A percentile compares a stretch with the other conserved stretches of the same genome.
Conservation (phyloP, 2,113 vertebrate genomes). For the Ptilonorhynchus violaceus region DNA sequence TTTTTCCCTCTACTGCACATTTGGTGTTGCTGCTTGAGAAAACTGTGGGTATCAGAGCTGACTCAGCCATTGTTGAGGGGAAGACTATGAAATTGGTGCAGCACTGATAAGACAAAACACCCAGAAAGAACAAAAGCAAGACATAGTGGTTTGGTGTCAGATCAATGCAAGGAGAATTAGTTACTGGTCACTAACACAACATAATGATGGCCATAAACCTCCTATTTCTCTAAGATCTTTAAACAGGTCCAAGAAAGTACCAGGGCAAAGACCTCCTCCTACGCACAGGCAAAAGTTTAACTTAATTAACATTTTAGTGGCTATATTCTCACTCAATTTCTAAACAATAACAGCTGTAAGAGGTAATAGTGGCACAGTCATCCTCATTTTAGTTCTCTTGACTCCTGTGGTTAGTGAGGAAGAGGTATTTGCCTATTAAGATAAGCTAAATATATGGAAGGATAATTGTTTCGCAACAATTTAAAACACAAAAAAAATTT, state of each 20-base stretch:
- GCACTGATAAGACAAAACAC: background rate
- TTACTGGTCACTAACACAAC: background rate
- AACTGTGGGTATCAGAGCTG: background rate
- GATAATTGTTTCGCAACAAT: background rate
- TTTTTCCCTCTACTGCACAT: fast-evolving
- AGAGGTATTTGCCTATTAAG: background rate
- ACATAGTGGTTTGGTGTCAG: background rate
- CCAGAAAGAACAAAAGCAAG: background rate
- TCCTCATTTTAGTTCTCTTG: background rate
- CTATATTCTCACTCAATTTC: background rate
- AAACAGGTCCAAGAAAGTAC: background rate
- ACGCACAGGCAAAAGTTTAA: background rate
- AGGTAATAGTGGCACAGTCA: background rate
- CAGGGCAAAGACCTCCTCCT: background rate
- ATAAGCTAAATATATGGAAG: background rate
- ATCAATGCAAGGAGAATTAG: background rate
- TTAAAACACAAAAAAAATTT: background rate
- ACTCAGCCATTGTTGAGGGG: background rate
- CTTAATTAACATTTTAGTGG: background rate
- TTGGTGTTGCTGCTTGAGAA: background rate
- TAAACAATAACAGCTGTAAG: background rate
- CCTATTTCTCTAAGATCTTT: background rate
- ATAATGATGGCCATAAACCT: background rate
- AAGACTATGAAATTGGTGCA: background rate
- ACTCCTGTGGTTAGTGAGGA: background rate